Base-by-base conservation (phyloP, 1,140 invertebrate genomes). In the Phenacoccus solenopsis region DNA sequence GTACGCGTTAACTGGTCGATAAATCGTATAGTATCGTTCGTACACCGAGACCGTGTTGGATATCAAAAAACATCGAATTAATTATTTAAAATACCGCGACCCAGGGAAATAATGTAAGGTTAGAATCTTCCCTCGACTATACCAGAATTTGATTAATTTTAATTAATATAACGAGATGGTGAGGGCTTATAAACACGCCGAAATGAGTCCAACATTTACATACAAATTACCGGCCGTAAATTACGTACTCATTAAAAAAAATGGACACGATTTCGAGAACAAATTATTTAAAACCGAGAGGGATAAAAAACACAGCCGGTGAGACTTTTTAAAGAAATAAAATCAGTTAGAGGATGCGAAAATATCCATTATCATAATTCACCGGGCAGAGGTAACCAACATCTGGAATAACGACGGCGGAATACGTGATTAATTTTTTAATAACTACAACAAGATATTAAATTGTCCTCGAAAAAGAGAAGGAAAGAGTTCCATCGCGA, bases 361-460 rank as follows among this genome's bases (percentile, higher is more conserved):
- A 49, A 49, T 49, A 49, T 49, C 38, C 38, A 49, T 16, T 49
- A 49, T 49, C 38, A 49, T 49, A 49, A 49, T 49, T 49, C 38
- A 49, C 38, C 12, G 38, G 38, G 20, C 5, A 49, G 38, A 49
- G 38, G 4, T 49, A 16, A 49, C 16, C 16, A 49, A 49, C 38
- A 49, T 49, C 38, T 49, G 38, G 38, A 49, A 49, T 49, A 49
- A 49, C 38, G 38, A 49, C 38, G 38, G 16, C 16, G 20, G 38
- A 49, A 49, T 49, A 49, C 38, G 38, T 49, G 38, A 49, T 49
- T 49, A 49, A 49, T 49, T 49, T 49, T 49, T 49, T 49, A 49
- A 49, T 49, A 49, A 16, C 38, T 9, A 49, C 16, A 16, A 49
- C 38, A 16, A 49, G 38, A 49, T 49, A 49, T 49, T 49, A 49